Percentiles rank a stretch among this genome's conserved stretches.
These are phyloP conservation scores for Lethocerus indicus DNA, from an alignment of 1,140 invertebrate species.

Conservation along the genomic window DNA sequence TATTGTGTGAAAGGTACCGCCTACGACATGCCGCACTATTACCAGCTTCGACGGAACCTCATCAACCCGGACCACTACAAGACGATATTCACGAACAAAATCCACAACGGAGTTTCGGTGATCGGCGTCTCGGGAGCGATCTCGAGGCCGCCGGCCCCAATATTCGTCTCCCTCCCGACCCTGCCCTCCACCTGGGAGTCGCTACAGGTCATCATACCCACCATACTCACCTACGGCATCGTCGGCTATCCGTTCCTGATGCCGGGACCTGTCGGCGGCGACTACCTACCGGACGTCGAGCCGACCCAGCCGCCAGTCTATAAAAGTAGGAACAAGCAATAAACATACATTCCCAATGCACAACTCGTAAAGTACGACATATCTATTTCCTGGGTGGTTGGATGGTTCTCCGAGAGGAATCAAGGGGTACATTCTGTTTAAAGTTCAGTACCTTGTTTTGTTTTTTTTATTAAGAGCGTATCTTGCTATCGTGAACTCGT, in stretches of 20 bases:
- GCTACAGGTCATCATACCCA: constrained; percentile 62
- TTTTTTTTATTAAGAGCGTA: too few species aligned
- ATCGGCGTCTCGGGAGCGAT: constrained; percentile 72
- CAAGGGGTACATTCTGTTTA: too few species aligned
- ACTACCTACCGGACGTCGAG: constrained; percentile 24
- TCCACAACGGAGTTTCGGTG: constrained; percentile 36
- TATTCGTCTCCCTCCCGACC: constrained; percentile 72
- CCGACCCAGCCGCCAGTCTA: not conserved
- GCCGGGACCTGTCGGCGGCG: constrained; percentile 84
- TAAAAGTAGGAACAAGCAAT: too few species aligned
- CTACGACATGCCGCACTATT: constrained; percentile 72
- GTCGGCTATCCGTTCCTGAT: constrained; percentile 82
- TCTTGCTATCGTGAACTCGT: too few species aligned
- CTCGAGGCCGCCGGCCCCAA: constrained; percentile 58
- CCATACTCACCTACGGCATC: constrained; percentile 69
- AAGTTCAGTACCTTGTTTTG: too few species aligned
- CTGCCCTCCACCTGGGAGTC: constrained; percentile 80
- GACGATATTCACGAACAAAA: constrained; percentile 40
- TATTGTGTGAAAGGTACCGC: constrained; percentile 42
- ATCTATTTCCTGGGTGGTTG: too few species aligned
- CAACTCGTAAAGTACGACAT: too few species aligned
- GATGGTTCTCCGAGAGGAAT: too few species aligned
- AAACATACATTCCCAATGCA: too few species aligned
- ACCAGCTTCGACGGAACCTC: constrained; percentile 44
- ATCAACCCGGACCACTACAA: constrained; percentile 70